These are phyloP conservation scores for Parus major DNA, from an alignment of 2,113 vertebrate genomes.

Conservation along the genomic window DNA sequence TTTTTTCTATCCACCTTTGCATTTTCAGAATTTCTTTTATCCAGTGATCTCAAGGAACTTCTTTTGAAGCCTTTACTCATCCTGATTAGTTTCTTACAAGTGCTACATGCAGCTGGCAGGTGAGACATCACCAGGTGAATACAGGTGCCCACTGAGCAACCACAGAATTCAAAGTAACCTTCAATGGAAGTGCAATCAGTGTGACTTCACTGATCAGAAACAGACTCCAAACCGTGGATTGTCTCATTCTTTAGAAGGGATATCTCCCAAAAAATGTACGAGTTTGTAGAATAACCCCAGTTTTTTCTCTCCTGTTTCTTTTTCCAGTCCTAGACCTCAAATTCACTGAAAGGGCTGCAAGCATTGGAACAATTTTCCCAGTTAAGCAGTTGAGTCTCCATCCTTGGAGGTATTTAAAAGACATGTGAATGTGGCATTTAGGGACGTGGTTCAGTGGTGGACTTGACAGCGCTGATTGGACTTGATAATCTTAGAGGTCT, in stretches of 20 bases:
- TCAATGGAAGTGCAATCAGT: not conserved
- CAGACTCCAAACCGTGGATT: not conserved
- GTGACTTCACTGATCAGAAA: not conserved
- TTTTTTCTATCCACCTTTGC: not conserved
- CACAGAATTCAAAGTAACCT: not conserved
- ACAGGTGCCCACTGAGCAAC: not conserved
- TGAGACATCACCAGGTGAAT: not conserved
- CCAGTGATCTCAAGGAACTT: not conserved
- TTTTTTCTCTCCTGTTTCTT: not conserved
- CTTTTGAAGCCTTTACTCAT: not conserved
- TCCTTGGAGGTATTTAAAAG: not conserved
- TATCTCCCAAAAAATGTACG: not conserved
- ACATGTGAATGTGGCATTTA: not conserved
- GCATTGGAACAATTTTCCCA: not conserved
- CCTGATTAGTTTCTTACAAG: not conserved
- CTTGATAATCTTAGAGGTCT: not conserved
- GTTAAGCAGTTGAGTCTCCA: not conserved
- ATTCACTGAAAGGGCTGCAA: not conserved
- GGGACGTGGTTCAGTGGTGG: too few relatives aligned
- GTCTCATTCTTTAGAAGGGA: not conserved
- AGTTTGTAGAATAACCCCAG: not conserved
- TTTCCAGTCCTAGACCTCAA: not conserved
- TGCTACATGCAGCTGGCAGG: not conserved
- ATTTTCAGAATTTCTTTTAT: not conserved
- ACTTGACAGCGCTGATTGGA: not conserved